phyloP scores from a whole-genome alignment of 2,113 vertebrate species.

The Ardeotis arabs region DNA sequence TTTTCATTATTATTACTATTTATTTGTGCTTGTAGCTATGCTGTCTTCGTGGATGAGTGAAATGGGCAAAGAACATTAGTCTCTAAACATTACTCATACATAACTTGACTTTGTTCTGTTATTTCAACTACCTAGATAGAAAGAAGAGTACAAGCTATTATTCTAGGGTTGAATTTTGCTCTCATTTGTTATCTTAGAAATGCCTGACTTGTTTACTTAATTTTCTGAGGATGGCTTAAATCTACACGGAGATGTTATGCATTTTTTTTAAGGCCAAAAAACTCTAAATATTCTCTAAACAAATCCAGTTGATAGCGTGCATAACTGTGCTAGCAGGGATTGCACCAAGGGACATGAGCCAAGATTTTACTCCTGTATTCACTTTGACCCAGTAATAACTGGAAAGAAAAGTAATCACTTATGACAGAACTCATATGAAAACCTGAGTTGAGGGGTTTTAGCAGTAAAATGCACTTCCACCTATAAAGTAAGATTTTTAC shows the following conservation, averaged over 20 bases:
- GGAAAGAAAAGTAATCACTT: background rate
- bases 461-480: background rate
- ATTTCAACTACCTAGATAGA: background rate
- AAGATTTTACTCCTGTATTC: background rate
- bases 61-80: background rate
- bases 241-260: background rate
- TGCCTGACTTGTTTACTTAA: background rate
- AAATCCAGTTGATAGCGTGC: background rate
- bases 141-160: background rate
- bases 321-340: background rate
- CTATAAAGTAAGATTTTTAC: background rate
- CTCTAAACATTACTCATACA: background rate
- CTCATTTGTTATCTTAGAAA: background rate
- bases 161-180: background rate
- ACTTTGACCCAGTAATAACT: background rate
- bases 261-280: background rate
- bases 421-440: background rate
- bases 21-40: background rate
- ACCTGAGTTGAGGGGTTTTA: background rate
- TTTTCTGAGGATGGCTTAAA: slow-evolving; percentile 3
- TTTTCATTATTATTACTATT: background rate
- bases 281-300: background rate
- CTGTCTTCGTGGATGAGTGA: background rate
- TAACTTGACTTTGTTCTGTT: background rate
- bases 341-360: background rate